A percentile compares a stretch with the other conserved stretches of the same genome.
Conservation (phyloP, 2,113 vertebrate genomes). For the Lepus americanus region DNA sequence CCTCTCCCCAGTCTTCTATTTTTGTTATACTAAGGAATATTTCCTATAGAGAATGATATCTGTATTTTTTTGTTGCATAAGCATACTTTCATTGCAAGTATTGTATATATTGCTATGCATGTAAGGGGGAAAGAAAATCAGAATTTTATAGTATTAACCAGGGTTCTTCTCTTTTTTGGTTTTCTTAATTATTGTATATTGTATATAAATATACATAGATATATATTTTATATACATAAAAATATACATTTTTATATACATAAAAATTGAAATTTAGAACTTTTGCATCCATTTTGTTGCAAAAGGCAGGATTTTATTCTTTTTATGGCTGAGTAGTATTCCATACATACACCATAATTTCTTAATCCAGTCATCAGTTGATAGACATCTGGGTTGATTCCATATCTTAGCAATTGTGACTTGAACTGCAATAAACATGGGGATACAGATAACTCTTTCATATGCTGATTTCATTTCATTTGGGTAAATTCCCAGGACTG, state of each 20-base stretch:
- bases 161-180: background rate
- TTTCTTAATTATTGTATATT: background rate
- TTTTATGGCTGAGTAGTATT: too few relatives aligned
- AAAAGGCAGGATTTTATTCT: too few relatives aligned
- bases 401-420: background rate
- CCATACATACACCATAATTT: background rate
- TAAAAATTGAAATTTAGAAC: slow-evolving; percentile 1
- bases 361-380: background rate
- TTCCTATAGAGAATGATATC: background rate
- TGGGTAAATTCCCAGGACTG: background rate
- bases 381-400: slow-evolving; percentile 6
- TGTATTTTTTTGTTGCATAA: slow-evolving; percentile 31
- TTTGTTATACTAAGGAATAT: background rate
- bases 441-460: background rate
- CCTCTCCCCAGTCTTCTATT: background rate
- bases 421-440: background rate
- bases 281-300: background rate
- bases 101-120: background rate
- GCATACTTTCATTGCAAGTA: slow-evolving; percentile 24
- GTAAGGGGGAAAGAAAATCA: background rate
- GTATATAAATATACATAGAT: background rate
- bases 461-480: background rate
- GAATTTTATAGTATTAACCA: background rate
- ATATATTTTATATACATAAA: background rate
- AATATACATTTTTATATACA: background rate